phyloP scores from a whole-genome alignment of 1,140 invertebrate species.

The Stenopsyche tienmushanensis region DNA sequence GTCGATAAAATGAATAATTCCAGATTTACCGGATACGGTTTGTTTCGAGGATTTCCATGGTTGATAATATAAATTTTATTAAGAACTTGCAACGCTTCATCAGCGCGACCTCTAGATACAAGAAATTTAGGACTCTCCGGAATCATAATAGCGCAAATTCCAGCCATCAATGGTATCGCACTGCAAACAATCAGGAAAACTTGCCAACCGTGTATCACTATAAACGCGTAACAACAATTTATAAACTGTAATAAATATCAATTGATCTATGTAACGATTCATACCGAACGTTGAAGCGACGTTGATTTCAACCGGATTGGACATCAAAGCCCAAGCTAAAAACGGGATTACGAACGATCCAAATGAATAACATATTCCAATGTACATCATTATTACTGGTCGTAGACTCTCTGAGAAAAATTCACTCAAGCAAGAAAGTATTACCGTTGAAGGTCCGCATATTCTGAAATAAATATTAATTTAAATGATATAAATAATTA shows the following conservation, averaged over 20 bases:
- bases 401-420: conserved; percentile 63
- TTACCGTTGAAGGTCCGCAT: conserved; percentile 69
- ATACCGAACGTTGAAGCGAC: no score
- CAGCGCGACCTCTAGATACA: conserved; percentile 67
- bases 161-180: conserved; percentile 65
- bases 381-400: conserved; percentile 61
- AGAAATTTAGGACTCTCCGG: conserved; percentile 83
- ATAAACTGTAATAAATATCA: background rate
- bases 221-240: conserved; percentile 26
- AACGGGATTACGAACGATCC: conserved; percentile 57
- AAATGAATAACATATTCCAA: conserved; percentile 62
- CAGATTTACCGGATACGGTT: no score
- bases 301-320: conserved; percentile 46
- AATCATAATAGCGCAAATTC: conserved; percentile 63
- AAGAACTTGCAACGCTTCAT: conserved; percentile 65
- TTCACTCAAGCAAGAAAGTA: conserved; percentile 70
- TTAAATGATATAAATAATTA: background rate
- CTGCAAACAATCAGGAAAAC: conserved; percentile 67
- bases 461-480: conserved; percentile 10
- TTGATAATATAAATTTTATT: conserved; percentile 61
- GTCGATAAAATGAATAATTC: no score
- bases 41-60: conserved; percentile 58
- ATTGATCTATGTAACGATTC: background rate
- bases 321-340: conserved; percentile 57
- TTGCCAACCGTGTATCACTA: conserved; percentile 71